A percentile compares a stretch with the other conserved stretches of the same genome.
phyloP scores from a whole-genome alignment of 2,888 invertebrate genomes.

The Pachydiplax longipennis region DNA sequence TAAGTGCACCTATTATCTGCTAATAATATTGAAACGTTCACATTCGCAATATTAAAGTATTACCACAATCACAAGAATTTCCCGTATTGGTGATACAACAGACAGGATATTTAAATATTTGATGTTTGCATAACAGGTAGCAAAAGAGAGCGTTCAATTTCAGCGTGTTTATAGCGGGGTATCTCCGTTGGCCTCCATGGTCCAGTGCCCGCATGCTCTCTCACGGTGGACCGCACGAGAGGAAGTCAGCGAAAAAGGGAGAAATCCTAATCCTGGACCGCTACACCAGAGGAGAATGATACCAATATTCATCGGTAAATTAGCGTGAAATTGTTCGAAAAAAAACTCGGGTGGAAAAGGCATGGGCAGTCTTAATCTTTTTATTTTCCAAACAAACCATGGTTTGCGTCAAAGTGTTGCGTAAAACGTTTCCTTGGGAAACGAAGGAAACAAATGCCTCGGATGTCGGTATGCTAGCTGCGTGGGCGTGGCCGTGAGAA shows the following conservation, averaged over 20 bases:
- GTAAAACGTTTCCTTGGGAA: not conserved
- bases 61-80: too few relatives aligned
- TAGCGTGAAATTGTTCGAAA: conserved; percentile 22
- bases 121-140: not conserved
- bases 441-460: not conserved
- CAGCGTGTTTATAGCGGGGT: not conserved
- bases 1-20: too few relatives aligned
- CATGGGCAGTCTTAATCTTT: not conserved
- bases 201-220: not conserved
- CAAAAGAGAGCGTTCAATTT: not conserved
- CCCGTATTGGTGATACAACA: too few relatives aligned
- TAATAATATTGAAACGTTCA: too few relatives aligned
- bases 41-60: too few relatives aligned
- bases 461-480: too few relatives aligned
- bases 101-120: not conserved
- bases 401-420: not conserved
- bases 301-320: conserved; percentile 21
- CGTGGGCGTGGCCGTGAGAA: too few relatives aligned
- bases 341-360: not conserved
- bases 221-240: not conserved
- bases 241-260: not conserved
- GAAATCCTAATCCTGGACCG: not conserved
- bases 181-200: not conserved
- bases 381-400: not conserved
- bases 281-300: not conserved